Evolutionary conservation across 1,140 invertebrate genomes (phyloP).

Genomic region (Penaeus vannamei): DNA sequence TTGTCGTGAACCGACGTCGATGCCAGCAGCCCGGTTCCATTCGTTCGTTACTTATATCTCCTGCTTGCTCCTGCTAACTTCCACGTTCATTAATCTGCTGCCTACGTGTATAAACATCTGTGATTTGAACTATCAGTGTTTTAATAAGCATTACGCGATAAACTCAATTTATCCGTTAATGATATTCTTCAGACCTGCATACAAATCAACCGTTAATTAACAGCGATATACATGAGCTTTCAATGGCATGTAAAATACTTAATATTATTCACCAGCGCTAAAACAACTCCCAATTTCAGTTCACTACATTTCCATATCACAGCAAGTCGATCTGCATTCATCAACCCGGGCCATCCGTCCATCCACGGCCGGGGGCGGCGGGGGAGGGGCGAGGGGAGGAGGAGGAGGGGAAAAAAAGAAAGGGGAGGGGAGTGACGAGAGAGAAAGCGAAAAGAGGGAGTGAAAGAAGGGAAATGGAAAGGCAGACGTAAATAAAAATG

Average conservation of each 20-base stretch:
- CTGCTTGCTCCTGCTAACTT: too few species aligned
- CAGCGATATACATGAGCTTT: conserved; percentile 58
- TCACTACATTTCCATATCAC: conserved; percentile 61
- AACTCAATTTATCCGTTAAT: conserved; percentile 34
- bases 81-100: too few species aligned
- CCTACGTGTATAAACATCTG: too few species aligned
- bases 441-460: neutral
- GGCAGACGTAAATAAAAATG: neutral
- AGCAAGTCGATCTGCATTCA: conserved; percentile 50
- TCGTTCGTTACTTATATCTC: too few species aligned
- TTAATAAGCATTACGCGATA: conserved; percentile 30
- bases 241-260: conserved; percentile 53
- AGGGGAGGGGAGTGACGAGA: neutral
- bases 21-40: too few species aligned
- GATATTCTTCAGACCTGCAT: conserved; percentile 28
- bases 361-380: conserved; percentile 27
- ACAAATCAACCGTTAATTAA: conserved; percentile 61
- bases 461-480: conserved; percentile 5
- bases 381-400: neutral
- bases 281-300: conserved; percentile 60
- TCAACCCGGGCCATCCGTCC: conserved; percentile 43
- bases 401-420: neutral
- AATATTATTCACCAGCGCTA: conserved; percentile 61
- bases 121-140: too few species aligned
- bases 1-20: too few species aligned